These are phyloP conservation scores for Agriopis marginaria DNA, from an alignment of 2,888 invertebrate genomes.

Conservation along the genomic window DNA sequence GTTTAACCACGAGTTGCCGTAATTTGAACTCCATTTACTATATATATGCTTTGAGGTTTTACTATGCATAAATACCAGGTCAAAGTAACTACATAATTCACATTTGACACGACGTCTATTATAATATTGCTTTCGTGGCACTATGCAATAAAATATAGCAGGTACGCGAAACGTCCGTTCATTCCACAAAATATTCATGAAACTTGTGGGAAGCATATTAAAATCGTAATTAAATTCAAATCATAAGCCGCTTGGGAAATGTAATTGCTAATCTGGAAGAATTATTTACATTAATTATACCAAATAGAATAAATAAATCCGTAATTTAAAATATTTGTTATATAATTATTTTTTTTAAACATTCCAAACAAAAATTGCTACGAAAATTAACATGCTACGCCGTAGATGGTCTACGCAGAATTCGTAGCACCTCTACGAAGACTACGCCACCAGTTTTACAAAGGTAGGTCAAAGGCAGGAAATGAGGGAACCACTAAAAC, in stretches of 20 bases:
- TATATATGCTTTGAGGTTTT: too few species aligned
- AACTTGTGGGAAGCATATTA: slow-evolving; percentile 17
- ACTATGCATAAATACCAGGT: background rate
- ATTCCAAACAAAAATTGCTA: background rate
- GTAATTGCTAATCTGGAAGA: slow-evolving; percentile 16
- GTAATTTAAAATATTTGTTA: background rate
- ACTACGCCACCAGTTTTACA: slow-evolving; percentile 25
- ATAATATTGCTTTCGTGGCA: slow-evolving; percentile 29
- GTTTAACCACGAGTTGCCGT: too few species aligned
- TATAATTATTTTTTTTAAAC: background rate
- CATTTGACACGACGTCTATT: background rate
- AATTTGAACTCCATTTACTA: too few species aligned
- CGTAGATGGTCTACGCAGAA: slow-evolving; percentile 9
- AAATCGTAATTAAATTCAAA: slow-evolving; percentile 17
- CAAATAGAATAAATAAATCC: slow-evolving; percentile 6
- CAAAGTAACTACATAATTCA: background rate
- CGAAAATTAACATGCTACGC: slow-evolving; percentile 5
- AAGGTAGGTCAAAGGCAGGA: slow-evolving; percentile 57
- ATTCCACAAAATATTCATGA: slow-evolving; percentile 23
- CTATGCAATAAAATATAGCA: slow-evolving; percentile 33
- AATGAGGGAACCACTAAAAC: slow-evolving; percentile 36
- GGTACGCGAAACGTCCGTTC: slow-evolving; percentile 20
- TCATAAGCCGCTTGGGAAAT: slow-evolving; percentile 15
- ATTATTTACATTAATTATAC: slow-evolving; percentile 6
- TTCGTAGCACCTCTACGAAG: slow-evolving; percentile 20